A percentile compares a stretch with the other conserved stretches of the same genome.
These are phyloP conservation scores for Panorpa germanica DNA, from an alignment of 2,888 invertebrate genomes.

Conservation along the genomic window DNA sequence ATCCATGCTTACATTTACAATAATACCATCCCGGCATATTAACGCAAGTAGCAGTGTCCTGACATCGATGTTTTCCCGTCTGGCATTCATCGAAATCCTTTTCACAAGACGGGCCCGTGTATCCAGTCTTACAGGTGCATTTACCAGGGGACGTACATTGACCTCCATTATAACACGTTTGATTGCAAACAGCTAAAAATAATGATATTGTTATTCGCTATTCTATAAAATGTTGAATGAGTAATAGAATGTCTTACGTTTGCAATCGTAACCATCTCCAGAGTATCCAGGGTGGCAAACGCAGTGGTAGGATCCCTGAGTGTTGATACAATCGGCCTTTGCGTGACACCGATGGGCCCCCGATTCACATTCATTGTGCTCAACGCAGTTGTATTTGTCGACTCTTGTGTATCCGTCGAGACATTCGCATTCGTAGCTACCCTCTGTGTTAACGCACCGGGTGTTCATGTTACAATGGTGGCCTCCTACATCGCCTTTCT, in stretches of 20 bases:
- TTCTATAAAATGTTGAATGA: too few relatives aligned
- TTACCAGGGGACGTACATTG: slow-evolving; percentile 54
- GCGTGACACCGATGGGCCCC: slow-evolving; percentile 54
- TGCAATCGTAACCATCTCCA: slow-evolving; percentile 62
- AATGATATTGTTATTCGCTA: too few relatives aligned
- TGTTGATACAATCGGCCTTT: slow-evolving; percentile 63
- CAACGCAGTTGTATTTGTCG: slow-evolving; percentile 63
- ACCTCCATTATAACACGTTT: slow-evolving; percentile 70
- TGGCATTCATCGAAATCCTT: slow-evolving; percentile 75
- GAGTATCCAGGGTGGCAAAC: slow-evolving; percentile 49
- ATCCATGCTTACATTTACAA: slow-evolving; percentile 69
- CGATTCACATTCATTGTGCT: slow-evolving; percentile 60
- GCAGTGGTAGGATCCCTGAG: slow-evolving; percentile 65
- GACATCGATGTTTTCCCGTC: slow-evolving; percentile 48
- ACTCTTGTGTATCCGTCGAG: slow-evolving; percentile 54
- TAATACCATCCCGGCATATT: slow-evolving; percentile 84
- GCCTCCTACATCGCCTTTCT: slow-evolving; percentile 55
- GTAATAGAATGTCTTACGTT: slow-evolving; percentile 46
- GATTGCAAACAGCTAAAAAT: slow-evolving; percentile 56
- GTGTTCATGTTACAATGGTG: slow-evolving; percentile 78
- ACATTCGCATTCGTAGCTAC: slow-evolving; percentile 72
- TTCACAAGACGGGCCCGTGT: slow-evolving; percentile 67
- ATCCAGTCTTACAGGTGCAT: slow-evolving; percentile 66
- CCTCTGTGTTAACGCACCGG: slow-evolving; percentile 62
- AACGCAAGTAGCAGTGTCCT: slow-evolving; percentile 57